Base-by-base conservation (phyloP, 2,113 vertebrate genomes). In the Zosterops japonicus region DNA sequence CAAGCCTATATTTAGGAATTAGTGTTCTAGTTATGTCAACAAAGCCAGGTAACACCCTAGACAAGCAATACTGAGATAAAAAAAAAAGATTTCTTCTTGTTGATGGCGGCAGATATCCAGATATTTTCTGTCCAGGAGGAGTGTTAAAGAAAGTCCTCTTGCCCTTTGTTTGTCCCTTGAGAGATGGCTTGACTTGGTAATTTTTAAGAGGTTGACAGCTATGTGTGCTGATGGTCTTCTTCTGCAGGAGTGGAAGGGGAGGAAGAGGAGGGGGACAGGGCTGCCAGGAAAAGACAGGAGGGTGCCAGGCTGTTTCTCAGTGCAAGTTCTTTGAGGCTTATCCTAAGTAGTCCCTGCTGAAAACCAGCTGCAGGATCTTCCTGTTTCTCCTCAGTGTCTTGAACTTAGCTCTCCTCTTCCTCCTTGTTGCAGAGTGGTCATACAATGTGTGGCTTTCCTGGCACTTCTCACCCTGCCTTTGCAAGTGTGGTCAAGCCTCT, bases 251-350 rank as follows among this genome's bases (percentile, higher is more conserved):
- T 46, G 25, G 53, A 42, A 77, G 27, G 35, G 6, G 25, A 59
- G 50, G 59, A 87, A 81, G 36, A 60, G 28, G 11, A 60, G 12
- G 12, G 39, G 29, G 13, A 41, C 8, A 14, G 17, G 36, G 12
- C 36, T 57, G 47, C 22, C n/a, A 70, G 14, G 28, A 20, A 74
- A 41, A 68, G 35, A 50, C 8, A 55, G 24, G 19, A 77, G 15
- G 9, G 5, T 87, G 21, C 28, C 2, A 2, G 47, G 19, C 24
- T 77, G n/a, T 81, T 77, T 68, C 75, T 67, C 25, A 31, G 31
- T 19, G 33, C 0, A 0, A 59, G 21, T 59, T 46, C 57, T 89
- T 91, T 4, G 0, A 79, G 63, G 8, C 5, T 39, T n/a, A 60
- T 27, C 13, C 49, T 63, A n/a, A 83, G 33, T 18, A 68, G 72